Base-by-base conservation (phyloP, 2,888 invertebrate genomes). In the Sarcophaga caerulescens region DNA sequence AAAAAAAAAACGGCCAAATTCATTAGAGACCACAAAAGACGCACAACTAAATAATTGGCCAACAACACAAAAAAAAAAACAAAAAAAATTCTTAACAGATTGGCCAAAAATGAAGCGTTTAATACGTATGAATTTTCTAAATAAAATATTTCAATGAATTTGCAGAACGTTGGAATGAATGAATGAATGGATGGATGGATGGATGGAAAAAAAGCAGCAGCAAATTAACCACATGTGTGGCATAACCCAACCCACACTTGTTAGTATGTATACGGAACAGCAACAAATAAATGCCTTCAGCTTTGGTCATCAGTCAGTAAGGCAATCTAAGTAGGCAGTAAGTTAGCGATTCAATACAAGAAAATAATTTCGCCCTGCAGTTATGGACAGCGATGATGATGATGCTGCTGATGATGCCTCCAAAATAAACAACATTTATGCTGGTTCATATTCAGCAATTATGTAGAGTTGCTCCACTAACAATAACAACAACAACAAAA, bases 391-490 rank as follows among this genome's bases (percentile, higher is more conserved):
- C 17, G 63, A 52, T 75, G 21, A 69, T 65, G 57, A 59, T 65
- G 69, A 23, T 75, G 25, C 14, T 62, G 81, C 21, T 75, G 83
- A 69, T 84, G 84, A 78, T 81, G 70, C 81, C 71, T 79, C 81
- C 70, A 84, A 81, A 86, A 86, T 86, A 86, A 86, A 84, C 84
- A 86, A 81, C 80, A 83, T 78, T 77, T 81, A 76, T 85, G 83
- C 70, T 81, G 83, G n/a, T 81, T 17, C 45, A n/a, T 77, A 65
- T 65, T 52, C 60, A 65, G 66, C 70, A 57, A 65, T 63, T 77
- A 80, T 71, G n/a, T 77, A 66, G 79, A 65, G 35, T 71, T 74
- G 21, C 52, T 52, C 52, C 52, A 52, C 35, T 35, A 35, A 35
- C 35, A 35, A 35, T 10, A 35, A 35, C 35, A 5, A 35, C 25